Percentiles rank a stretch among this genome's conserved stretches.
phyloP scores from a whole-genome alignment of 2,113 vertebrate species.

The Trematocara stigmaticum region DNA sequence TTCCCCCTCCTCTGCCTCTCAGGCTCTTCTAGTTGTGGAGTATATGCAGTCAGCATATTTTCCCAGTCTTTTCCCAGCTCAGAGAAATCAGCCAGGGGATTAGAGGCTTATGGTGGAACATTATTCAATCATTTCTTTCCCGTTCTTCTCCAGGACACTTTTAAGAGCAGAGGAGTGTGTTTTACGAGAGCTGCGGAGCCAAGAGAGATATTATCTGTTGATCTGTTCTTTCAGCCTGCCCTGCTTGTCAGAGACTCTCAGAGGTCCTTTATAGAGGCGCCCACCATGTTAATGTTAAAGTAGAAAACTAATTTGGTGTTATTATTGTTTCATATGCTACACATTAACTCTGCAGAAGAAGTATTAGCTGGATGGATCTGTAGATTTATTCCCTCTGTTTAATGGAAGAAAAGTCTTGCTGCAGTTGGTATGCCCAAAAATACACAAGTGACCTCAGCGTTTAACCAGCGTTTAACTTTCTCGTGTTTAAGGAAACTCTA shows the following conservation, averaged over 20 bases:
- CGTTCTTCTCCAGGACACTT: neutral
- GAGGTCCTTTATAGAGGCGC: neutral
- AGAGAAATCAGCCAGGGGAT: constrained; percentile 4
- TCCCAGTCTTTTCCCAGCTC: neutral
- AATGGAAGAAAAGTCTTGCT: neutral
- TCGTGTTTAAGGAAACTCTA: neutral
- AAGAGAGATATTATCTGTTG: constrained; percentile 3
- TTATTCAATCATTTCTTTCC: constrained; percentile 15
- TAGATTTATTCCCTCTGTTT: neutral
- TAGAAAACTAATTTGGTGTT: neutral
- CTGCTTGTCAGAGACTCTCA: neutral
- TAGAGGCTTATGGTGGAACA: neutral
- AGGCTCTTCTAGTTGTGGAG: neutral
- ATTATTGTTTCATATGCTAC: neutral
- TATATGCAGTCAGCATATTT: constrained; percentile 28
- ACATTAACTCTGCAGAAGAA: neutral
- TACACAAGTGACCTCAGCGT: neutral
- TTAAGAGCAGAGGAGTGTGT: neutral
- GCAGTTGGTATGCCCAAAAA: neutral
- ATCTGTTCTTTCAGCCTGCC: neutral
- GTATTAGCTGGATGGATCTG: neutral
- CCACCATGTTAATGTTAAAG: neutral
- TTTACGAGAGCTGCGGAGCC: neutral
- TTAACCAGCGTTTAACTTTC: neutral
- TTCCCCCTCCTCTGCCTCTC: neutral